Percentiles rank a stretch among this genome's conserved stretches.
These are phyloP conservation scores for Rhinolophus sinicus DNA, from an alignment of 2,113 vertebrate species.

Conservation along the genomic window DNA sequence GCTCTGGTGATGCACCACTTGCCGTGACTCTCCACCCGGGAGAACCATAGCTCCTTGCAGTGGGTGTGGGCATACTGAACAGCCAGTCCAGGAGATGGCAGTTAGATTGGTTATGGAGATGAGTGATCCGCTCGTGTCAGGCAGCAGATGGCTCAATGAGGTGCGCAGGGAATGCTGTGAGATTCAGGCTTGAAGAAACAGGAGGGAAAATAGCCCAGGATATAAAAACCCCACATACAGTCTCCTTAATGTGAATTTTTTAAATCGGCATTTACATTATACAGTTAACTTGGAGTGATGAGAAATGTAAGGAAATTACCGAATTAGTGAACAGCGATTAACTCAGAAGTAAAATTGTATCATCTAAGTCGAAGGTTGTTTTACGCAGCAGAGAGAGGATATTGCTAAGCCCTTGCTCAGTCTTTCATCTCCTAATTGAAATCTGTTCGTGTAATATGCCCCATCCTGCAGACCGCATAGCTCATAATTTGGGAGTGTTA, in stretches of 20 bases:
- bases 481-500: constrained; percentile 24
- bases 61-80: neutral
- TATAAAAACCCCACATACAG: constrained; percentile 40
- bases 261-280: constrained; percentile 36
- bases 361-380: constrained; percentile 51
- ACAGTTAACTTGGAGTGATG: constrained; percentile 58
- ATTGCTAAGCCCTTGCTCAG: constrained; percentile 20
- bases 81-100: neutral
- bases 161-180: constrained; percentile 36
- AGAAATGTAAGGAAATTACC: constrained; percentile 65
- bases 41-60: neutral
- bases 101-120: constrained; percentile 53
- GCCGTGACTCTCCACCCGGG: neutral
- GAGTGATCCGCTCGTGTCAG: constrained; percentile 29
- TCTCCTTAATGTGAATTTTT: constrained; percentile 57
- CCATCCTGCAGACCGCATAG: constrained; percentile 27
- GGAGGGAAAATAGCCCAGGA: constrained; percentile 3
- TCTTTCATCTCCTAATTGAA: constrained; percentile 69
- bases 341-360: constrained; percentile 65
- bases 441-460: constrained; percentile 59
- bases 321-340: constrained; percentile 54
- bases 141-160: constrained; percentile 71
- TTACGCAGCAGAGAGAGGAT: neutral
- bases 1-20: neutral
- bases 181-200: constrained; percentile 52